These are phyloP conservation scores for Nothocercus nigrocapillus DNA, from an alignment of 2,113 vertebrate species.

Conservation along the genomic window DNA sequence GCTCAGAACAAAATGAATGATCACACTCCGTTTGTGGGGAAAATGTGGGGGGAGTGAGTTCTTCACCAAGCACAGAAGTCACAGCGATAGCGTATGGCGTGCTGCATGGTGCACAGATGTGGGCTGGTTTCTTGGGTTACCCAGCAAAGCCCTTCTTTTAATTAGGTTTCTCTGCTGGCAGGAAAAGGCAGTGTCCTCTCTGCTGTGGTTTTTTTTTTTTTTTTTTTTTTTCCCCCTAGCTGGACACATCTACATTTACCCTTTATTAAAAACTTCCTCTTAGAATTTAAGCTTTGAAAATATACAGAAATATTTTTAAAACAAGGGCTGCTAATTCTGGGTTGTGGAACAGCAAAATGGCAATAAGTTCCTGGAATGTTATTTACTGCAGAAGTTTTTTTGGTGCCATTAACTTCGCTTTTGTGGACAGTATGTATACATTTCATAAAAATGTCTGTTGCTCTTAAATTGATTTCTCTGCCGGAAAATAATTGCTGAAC, in stretches of 20 bases:
- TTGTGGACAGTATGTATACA: slow-evolving; percentile 3
- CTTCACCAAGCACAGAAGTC: neutral
- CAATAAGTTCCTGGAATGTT: slow-evolving; percentile 23
- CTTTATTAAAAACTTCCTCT: slow-evolving; percentile 56
- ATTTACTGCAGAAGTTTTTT: slow-evolving; percentile 19
- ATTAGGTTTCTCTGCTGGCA: slow-evolving; percentile 39
- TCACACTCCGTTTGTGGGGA: neutral
- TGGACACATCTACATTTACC: slow-evolving; percentile 34
- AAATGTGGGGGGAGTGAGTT: neutral
- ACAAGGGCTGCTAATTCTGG: slow-evolving; percentile 21
- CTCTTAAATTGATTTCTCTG: slow-evolving; percentile 51
- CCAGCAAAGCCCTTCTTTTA: slow-evolving; percentile 36
- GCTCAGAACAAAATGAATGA: neutral
- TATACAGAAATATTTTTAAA: slow-evolving; percentile 33
- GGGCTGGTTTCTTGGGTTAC: slow-evolving; percentile 32
- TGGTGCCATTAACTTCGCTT: slow-evolving; percentile 15
- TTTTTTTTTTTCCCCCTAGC: neutral
- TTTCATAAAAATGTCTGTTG: slow-evolving; percentile 40
- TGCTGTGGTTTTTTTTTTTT: neutral
- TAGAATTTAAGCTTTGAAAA: slow-evolving; percentile 44
- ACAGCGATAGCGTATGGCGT: neutral
- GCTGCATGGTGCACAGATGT: slow-evolving; percentile 25
- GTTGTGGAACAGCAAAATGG: neutral
- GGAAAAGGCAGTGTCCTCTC: slow-evolving; percentile 40
- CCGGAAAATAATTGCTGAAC: slow-evolving; percentile 57